A percentile compares a stretch with the other conserved stretches of the same genome.
Evolutionary conservation across 2,888 invertebrate species (phyloP).

Genomic region (Spialia ferax): DNA sequence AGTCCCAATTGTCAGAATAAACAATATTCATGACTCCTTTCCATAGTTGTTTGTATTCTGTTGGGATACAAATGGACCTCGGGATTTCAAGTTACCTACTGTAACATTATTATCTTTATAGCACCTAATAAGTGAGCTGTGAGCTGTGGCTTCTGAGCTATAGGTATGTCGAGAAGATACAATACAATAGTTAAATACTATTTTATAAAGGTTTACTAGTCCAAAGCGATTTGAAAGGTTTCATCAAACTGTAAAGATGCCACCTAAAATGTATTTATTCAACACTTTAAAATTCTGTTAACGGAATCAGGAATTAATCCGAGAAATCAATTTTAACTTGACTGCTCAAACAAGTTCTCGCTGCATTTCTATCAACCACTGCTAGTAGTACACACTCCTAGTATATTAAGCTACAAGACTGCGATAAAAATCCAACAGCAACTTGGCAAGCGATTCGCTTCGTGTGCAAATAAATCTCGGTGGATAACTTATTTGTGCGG

Average conservation of each 20-base stretch:
- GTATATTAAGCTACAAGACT: conserved; percentile 40
- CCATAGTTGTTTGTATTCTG: background rate
- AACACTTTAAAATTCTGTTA: background rate
- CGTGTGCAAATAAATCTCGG: conserved; percentile 41
- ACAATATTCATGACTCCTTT: background rate
- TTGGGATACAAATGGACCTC: background rate
- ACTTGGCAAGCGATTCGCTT: conserved; percentile 41
- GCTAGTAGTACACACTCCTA: conserved; percentile 12
- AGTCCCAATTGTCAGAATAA: background rate
- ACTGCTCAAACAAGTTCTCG: conserved; percentile 27
- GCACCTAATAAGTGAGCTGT: too few relatives aligned
- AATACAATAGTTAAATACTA: too few relatives aligned
- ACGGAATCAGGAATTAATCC: background rate
- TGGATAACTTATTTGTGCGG: conserved; percentile 42
- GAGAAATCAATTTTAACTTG: conserved; percentile 12
- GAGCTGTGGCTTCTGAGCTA: too few relatives aligned
- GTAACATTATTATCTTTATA: background rate
- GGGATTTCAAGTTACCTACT: background rate
- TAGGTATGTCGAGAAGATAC: too few relatives aligned
- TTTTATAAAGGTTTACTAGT: too few relatives aligned
- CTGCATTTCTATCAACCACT: conserved; percentile 33
- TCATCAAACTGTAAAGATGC: too few relatives aligned
- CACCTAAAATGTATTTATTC: background rate
- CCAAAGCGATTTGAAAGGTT: too few relatives aligned
- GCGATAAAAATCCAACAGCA: conserved; percentile 41